These are phyloP conservation scores for Ceyx margarethae DNA, from an alignment of 2,113 vertebrate genomes.

Conservation along the genomic window DNA sequence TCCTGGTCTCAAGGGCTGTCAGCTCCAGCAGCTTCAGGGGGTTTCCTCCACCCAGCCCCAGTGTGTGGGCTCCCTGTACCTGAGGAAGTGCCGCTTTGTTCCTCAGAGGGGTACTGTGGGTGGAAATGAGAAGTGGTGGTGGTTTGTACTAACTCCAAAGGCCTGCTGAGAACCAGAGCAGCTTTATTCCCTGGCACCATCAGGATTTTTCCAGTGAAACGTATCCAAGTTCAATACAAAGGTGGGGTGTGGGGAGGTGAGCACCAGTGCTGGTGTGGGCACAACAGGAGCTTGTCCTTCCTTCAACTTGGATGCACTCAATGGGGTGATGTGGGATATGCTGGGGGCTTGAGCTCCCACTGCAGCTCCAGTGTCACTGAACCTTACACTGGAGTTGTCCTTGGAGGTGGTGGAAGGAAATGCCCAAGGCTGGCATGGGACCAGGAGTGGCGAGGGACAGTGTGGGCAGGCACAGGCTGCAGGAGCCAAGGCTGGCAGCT, in stretches of 20 bases:
- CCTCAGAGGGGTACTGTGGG: neutral
- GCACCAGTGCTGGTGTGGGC: neutral
- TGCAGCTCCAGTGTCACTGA: neutral
- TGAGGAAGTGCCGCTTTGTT: neutral
- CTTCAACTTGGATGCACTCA: neutral
- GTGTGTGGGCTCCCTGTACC: accelerated
- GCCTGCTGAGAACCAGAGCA: neutral
- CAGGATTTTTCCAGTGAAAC: neutral
- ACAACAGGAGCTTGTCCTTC: neutral
- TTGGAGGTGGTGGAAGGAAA: neutral
- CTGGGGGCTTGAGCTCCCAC: accelerated
- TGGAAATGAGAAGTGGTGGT: neutral
- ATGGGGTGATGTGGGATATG: accelerated
- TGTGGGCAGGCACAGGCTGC: neutral
- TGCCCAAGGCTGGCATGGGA: accelerated
- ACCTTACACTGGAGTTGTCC: neutral
- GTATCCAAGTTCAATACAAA: neutral
- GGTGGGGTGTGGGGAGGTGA: accelerated
- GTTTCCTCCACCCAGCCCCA: neutral
- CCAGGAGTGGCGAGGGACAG: accelerated
- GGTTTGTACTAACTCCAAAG: neutral
- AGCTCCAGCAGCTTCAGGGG: accelerated
- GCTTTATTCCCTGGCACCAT: neutral
- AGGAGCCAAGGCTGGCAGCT: neutral
- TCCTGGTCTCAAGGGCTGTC: accelerated